Evolutionary conservation across 1,140 invertebrate genomes (phyloP).

Genomic region (Cydia amplana): DNA sequence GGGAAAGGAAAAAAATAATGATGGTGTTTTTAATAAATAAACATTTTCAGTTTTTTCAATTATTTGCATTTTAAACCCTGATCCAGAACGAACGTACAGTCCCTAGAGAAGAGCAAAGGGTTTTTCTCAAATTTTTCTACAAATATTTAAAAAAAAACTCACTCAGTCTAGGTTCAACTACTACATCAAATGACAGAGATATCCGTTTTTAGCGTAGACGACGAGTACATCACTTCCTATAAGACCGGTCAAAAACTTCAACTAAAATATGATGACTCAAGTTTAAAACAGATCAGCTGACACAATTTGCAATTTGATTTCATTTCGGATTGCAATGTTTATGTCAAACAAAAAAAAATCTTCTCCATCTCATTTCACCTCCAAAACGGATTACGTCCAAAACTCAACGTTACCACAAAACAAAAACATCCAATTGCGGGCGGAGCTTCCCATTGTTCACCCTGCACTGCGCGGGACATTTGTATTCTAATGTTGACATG

Average conservation of each 20-base stretch:
- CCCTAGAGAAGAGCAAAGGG: no score
- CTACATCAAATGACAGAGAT: no score
- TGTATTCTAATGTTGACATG: conserved; percentile 28
- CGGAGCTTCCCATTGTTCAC: conserved; percentile 14
- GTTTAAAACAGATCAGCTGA: not conserved
- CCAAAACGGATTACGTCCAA: conserved; percentile 27
- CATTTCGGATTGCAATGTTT: not conserved
- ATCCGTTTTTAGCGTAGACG: no score
- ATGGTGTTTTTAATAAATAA: not conserved
- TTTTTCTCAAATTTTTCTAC: no score
- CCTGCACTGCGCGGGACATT: conserved; percentile 16
- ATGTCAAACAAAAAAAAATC: conserved; percentile 6
- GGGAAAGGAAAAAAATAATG: not conserved
- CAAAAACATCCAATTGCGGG: conserved; percentile 14
- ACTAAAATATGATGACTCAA: no score
- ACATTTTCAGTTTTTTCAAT: no score
- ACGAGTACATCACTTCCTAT: no score
- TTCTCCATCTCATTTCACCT: conserved; percentile 2
- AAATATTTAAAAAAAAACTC: no score
- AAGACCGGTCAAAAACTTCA: no score
- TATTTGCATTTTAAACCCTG: no score
- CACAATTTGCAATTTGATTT: not conserved
- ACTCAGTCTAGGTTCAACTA: no score
- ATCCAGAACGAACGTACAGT: no score
- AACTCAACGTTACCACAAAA: conserved; percentile 21